phyloP scores from a whole-genome alignment of 2,797 vertebrate species.

The Thalassophryne amazonica region DNA sequence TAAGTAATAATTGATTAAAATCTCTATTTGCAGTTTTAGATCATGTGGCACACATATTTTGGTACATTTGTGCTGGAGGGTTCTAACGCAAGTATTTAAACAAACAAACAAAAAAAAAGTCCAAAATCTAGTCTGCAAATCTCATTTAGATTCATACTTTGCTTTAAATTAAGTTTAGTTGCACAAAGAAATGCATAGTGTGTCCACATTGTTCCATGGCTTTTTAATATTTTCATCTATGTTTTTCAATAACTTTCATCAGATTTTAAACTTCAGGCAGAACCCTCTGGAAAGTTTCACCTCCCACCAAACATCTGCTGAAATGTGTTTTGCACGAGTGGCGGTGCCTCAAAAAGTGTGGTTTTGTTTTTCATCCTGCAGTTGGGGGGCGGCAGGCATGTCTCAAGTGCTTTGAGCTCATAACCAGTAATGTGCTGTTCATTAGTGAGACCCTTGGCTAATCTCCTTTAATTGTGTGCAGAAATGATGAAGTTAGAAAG shows the following conservation, averaged over 20 bases:
- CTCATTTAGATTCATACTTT: too few species aligned
- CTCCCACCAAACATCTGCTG: conserved; percentile 54
- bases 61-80: too few species aligned
- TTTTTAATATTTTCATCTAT: background rate
- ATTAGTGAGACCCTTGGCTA: conserved; percentile 69
- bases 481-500: conserved; percentile 69
- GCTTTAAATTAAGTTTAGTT: too few species aligned
- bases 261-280: conserved; percentile 15
- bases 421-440: conserved; percentile 76
- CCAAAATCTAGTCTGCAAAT: too few species aligned
- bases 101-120: too few species aligned
- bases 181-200: too few species aligned
- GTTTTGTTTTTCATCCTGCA: conserved; percentile 55
- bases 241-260: background rate
- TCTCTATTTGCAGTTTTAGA: too few species aligned
- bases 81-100: too few species aligned
- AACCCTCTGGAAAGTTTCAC: conserved; percentile 31
- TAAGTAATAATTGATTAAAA: too few species aligned
- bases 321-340: conserved; percentile 57
- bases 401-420: conserved; percentile 47
- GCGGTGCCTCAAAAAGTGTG: conserved; percentile 45
- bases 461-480: conserved; percentile 75
- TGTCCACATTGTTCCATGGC: too few species aligned
- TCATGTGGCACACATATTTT: too few species aligned
- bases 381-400: conserved; percentile 34